These are phyloP conservation scores for Gallinago jamesoni DNA, from an alignment of 2,113 vertebrate species.

Conservation along the genomic window DNA sequence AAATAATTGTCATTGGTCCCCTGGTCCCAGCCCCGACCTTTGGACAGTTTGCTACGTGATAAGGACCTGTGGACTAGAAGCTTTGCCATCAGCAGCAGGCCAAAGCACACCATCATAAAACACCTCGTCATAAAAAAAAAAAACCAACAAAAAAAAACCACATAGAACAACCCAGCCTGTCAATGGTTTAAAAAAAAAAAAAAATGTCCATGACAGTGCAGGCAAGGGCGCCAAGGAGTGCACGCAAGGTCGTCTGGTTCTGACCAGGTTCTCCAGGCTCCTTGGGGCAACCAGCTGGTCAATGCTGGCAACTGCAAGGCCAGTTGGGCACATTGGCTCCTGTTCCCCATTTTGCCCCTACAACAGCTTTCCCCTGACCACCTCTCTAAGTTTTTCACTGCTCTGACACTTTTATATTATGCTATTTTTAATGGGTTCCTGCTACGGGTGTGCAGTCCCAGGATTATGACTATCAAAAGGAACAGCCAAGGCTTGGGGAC, in stretches of 20 bases:
- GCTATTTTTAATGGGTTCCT: not conserved
- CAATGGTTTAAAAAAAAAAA: not conserved
- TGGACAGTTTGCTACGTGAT: not conserved
- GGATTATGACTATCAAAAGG: not conserved
- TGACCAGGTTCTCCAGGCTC: not conserved
- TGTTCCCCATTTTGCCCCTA: not conserved
- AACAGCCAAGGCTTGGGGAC: not conserved
- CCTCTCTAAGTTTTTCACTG: not conserved
- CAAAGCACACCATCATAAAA: not conserved
- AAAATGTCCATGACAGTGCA: not conserved
- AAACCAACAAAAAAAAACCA: fast-evolving
- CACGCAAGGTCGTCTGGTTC: not conserved
- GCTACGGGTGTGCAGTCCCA: not conserved
- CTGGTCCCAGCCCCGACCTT: not conserved
- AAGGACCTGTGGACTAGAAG: not conserved
- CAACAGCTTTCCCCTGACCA: not conserved
- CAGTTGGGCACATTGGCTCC: not conserved
- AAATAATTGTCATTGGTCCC: not conserved
- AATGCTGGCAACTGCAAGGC: not conserved
- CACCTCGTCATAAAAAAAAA: not conserved
- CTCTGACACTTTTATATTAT: not conserved
- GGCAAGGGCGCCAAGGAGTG: not conserved
- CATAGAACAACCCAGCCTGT: not conserved
- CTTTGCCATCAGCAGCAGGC: not conserved
- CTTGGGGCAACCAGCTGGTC: not conserved